phyloP scores from a whole-genome alignment of 35 echinoderm and acorn worm genomes.

The Hemicentrotus pulcherrimus region DNA sequence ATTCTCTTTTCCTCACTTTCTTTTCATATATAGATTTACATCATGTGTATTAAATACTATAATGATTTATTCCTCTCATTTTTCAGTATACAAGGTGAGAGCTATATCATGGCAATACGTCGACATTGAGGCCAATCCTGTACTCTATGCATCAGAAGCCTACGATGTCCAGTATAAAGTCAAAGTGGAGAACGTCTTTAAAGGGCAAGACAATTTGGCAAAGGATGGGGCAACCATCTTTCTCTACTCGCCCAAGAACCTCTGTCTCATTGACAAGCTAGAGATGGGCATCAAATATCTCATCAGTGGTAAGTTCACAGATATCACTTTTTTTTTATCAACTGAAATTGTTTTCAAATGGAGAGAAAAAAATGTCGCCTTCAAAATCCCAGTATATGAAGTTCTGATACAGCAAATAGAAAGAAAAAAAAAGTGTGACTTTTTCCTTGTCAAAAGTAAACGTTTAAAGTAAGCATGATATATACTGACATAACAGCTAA shows the following conservation, averaged over 20 bases:
- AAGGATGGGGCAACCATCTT: not conserved
- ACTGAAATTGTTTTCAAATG: too few species aligned
- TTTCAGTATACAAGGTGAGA: constrained; percentile 32
- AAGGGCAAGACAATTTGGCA: not conserved
- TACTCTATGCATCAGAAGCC: not conserved
- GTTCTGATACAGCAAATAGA: too few species aligned
- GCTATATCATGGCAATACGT: not conserved
- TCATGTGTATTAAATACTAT: not conserved
- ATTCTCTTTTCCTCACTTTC: not conserved
- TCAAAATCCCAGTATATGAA: too few species aligned
- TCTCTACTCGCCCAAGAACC: constrained; percentile 25
- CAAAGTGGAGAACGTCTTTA: constrained; percentile 31
- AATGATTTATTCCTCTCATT: not conserved
- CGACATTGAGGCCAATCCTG: not conserved
- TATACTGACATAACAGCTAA: too few species aligned
- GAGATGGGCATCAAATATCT: constrained; percentile 44
- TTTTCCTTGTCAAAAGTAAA: too few species aligned
- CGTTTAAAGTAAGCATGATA: too few species aligned
- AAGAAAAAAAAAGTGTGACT: too few species aligned
- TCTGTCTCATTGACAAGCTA: constrained; percentile 1
- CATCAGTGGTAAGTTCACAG: constrained; percentile 34
- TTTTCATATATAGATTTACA: not conserved
- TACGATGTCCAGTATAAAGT: constrained; percentile 42
- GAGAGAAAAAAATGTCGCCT: too few species aligned
- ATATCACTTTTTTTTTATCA: too few species aligned